Conservation (phyloP, 2,888 invertebrate genomes). For the Tiliacea aurago region DNA sequence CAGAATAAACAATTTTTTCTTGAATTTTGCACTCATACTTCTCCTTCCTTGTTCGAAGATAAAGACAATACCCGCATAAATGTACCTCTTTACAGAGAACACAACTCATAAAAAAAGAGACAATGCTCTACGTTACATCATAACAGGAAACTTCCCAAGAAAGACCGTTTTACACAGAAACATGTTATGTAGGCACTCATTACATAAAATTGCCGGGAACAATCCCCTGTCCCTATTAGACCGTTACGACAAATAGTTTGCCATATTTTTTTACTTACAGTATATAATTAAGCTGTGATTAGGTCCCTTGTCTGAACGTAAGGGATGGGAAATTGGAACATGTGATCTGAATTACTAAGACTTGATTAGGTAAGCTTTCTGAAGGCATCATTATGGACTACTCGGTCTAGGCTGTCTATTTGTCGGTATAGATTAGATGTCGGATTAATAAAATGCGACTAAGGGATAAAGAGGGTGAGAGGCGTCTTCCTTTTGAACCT, state of each 20-base stretch:
- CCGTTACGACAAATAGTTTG: conserved; percentile 40
- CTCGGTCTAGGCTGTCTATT: background rate
- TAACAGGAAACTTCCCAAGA: conserved; percentile 26
- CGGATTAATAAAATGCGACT: background rate
- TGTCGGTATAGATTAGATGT: background rate
- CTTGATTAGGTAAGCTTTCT: conserved; percentile 27
- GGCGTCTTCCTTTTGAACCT: background rate
- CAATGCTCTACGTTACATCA: conserved; percentile 21
- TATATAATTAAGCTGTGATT: conserved; percentile 54
- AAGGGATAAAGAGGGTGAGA: background rate
- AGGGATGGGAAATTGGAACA: conserved; percentile 51
- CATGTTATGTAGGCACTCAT: conserved; percentile 36
- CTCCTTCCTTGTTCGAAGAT: background rate
- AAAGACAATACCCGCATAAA: background rate
- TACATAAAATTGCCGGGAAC: conserved; percentile 47
- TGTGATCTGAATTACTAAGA: conserved; percentile 50
- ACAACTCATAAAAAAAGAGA: conserved; percentile 13
- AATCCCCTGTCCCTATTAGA: conserved; percentile 33
- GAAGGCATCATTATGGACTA: conserved; percentile 1
- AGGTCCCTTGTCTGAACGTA: conserved; percentile 43
- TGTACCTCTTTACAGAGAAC: background rate
- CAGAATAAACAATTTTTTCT: background rate
- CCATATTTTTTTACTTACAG: conserved; percentile 53
- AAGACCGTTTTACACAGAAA: conserved; percentile 41
- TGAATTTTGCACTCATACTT: no score